Evolutionary conservation across 2,113 vertebrate species (phyloP), one percentile per base, ranked within the genome.

Genomic region (Rhinopomastus cyanomelas): DNA sequence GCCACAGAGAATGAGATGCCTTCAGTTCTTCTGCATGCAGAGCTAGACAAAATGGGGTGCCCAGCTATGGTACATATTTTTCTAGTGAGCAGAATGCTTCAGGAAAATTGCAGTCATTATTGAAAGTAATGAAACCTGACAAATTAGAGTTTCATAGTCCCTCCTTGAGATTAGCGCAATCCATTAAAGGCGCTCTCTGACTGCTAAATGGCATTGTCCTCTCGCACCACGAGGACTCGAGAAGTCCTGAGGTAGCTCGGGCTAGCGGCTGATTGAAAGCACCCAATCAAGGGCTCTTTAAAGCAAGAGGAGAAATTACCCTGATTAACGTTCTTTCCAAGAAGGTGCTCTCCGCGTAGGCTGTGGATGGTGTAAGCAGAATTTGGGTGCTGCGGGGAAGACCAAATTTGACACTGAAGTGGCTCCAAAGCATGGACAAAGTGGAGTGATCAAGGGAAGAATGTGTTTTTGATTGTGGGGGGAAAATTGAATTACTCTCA

Each of bases 111-210:
- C 56, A 77, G 86, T 90, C 81, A 83, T 85, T 75, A 93, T 88
- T 75, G 66, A 93, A 96, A 94, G 95, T 96, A 96, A 97, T 95
- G 96, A 96, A 96, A 96, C 91, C 86, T 96, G 91, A 92, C 92
- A 92, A 94, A 85, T 96, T 94, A 76, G 90, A 91, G 84, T 96
- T 91, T 95, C 92, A 93, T 88, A 90, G 93, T 79, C 88, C 90
- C 94, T 94, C 76, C 74, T 93, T 91, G 93, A 91, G 94, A 94
- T 94, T 93, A 89, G 69, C 9, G 16, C 85, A 88, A 94, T 94
- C 93, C 88, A 95, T 94, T 94, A 94, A 96, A 88, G 60, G 76
- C 95, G 81, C 90, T 68, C 59, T 79, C 82, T 93, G 62, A 93
- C 83, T 96, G 81, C 80, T 94, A 93, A 91, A 67, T 95, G 92